These are phyloP conservation scores for Zoroaster sp. DNA, from an alignment of 53 echinoderm and acorn worm species.

Conservation along the genomic window DNA sequence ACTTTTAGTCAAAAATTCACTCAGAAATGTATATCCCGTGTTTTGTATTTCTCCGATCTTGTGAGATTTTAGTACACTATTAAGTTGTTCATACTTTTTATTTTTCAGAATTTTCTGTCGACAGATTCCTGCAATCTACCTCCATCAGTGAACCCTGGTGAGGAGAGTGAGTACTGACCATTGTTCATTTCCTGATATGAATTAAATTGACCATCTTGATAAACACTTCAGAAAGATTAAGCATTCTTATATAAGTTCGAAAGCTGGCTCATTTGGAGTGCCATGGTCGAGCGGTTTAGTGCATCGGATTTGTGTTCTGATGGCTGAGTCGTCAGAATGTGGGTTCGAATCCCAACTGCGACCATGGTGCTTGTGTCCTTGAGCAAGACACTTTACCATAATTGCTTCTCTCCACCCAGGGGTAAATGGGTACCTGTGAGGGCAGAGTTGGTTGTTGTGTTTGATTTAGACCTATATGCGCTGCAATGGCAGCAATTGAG, in stretches of 20 bases:
- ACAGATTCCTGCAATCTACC: constrained; percentile 12
- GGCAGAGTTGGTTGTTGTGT: too few relatives aligned
- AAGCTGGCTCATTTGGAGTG: too few relatives aligned
- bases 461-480: too few relatives aligned
- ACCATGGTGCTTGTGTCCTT: too few relatives aligned
- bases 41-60: not conserved
- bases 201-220: not conserved
- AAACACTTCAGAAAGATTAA: not conserved
- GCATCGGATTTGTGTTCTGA: too few relatives aligned
- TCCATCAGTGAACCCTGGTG: not conserved
- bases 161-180: not conserved
- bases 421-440: too few relatives aligned
- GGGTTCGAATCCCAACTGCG: too few relatives aligned
- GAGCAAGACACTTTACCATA: too few relatives aligned
- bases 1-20: not conserved
- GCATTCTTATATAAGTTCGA: not conserved
- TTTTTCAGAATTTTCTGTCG: constrained; percentile 16
- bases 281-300: too few relatives aligned
- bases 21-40: not conserved
- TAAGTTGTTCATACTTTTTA: not conserved
- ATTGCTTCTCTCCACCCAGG: too few relatives aligned
- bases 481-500: too few relatives aligned
- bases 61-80: not conserved
- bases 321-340: too few relatives aligned
- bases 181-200: not conserved